Evolutionary conservation across 1,140 invertebrate genomes (phyloP).

Genomic region (Drosophila orosa): DNA sequence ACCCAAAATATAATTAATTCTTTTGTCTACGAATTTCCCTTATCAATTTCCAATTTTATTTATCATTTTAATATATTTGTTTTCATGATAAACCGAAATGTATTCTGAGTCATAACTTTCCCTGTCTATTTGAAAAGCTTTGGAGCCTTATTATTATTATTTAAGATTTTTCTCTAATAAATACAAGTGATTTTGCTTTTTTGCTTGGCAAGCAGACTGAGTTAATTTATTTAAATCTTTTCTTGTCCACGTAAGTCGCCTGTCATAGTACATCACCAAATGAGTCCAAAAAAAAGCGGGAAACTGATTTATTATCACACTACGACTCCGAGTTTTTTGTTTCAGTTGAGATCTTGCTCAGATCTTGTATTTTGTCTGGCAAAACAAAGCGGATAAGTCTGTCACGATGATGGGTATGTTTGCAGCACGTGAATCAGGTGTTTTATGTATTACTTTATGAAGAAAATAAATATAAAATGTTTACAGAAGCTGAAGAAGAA

Average conservation of each 20-base stretch:
- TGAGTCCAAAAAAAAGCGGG: slow-evolving; percentile 21
- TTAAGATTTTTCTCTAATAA: background rate
- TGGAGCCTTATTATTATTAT: background rate
- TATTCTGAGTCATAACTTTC: background rate
- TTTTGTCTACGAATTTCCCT: background rate
- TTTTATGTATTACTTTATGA: background rate
- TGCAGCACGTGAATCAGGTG: slow-evolving; percentile 31
- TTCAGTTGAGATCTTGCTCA: slow-evolving; percentile 9
- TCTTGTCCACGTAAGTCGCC: slow-evolving; percentile 31
- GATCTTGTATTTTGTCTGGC: slow-evolving; percentile 24
- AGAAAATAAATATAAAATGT: background rate
- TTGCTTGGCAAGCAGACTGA: slow-evolving; percentile 5
- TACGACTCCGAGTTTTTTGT: slow-evolving; percentile 23
- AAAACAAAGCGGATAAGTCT: background rate
- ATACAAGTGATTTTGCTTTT: slow-evolving; percentile 11
- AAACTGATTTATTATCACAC: slow-evolving; percentile 35
- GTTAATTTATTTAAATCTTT: slow-evolving; percentile 40
- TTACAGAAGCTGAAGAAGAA: background rate
- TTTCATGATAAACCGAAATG: background rate
- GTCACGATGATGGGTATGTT: slow-evolving; percentile 12
- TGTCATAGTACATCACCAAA: slow-evolving; percentile 24
- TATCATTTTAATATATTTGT: background rate
- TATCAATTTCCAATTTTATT: background rate
- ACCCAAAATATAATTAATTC: background rate
- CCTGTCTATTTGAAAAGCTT: background rate